Base-by-base conservation (phyloP, 2,113 vertebrate species). In the Saccopteryx leptura region DNA sequence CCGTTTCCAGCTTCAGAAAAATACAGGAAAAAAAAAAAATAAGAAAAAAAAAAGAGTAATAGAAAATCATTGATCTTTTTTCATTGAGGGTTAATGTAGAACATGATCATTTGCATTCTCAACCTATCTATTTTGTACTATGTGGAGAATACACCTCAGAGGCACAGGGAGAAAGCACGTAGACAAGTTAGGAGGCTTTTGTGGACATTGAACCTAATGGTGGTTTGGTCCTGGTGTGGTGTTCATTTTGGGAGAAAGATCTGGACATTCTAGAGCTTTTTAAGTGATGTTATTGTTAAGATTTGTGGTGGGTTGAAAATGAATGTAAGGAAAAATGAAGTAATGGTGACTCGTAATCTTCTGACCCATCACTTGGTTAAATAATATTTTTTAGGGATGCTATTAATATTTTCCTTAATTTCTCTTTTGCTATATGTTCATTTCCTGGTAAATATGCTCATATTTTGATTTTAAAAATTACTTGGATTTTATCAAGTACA, bases 391-490 rank as follows among this genome's bases (percentile, higher is more conserved):
- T 94, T 63, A 86, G 65, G 69, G 82, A 5, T 33, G 26, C 90
- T 78, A n/a, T 69, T 86, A 65, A 19, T 95, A 46, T 79, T 93
- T 91, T 71, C 46, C 78, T 71, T 65, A 80, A 2, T 75, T 90
- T 88, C 4, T 71, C 23, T 89, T 72, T 89, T 76, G 15, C 58
- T 65, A 39, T 6, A 81, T 84, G 24, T 75, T 74, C 79, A 54
- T 96, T 88, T n/a, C 50, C n/a, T 86, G 46, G 33, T 92, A 39
- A 82, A 65, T 86, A 72, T 39, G 68, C 1, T 33, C 28, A 56
- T 56, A 60, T 60, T 96, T 92, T 90, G 52, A 80, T 87, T 26
- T n/a, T n/a, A 58, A 84, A 88, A 81, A 75, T 63, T 13, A 84
- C n/a, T n/a, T n/a, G n/a, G n/a, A n/a, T n/a, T n/a, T n/a, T n/a